Percentiles rank a stretch among this genome's conserved stretches.
phyloP scores from a whole-genome alignment of 2,888 invertebrate species.

The Ctenicera cuprea region DNA sequence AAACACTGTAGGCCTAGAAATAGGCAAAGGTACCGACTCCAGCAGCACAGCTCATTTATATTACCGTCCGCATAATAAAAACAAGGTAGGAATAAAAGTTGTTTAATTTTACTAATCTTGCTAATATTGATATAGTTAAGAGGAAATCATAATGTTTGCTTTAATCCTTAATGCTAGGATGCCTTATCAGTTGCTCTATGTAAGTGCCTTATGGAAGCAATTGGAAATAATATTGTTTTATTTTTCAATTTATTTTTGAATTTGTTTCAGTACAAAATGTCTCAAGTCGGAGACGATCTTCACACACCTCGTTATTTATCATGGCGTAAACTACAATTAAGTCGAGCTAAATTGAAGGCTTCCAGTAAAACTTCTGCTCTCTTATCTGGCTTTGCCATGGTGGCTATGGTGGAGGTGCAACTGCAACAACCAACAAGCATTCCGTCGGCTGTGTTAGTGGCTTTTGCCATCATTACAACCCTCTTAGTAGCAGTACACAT shows the following conservation, averaged over 20 bases:
- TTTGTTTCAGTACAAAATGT: constrained; percentile 75
- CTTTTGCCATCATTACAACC: constrained; percentile 96
- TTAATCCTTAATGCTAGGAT: background rate
- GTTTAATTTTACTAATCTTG: constrained; percentile 3
- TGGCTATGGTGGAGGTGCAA: constrained; percentile 98
- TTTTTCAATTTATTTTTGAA: background rate
- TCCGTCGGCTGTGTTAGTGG: constrained; percentile 88
- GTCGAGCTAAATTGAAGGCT: constrained; percentile 97
- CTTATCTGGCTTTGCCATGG: constrained; percentile 98
- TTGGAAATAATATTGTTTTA: too few relatives aligned
- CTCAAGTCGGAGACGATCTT: constrained; percentile 83
- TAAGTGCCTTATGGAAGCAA: background rate
- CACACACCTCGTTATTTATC: constrained; percentile 91
- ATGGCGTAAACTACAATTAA: constrained; percentile 94
- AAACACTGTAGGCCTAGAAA: constrained; percentile 76
- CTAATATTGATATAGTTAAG: background rate
- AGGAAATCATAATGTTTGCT: background rate
- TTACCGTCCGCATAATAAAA: constrained; percentile 61
- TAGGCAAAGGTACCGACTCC: constrained; percentile 63
- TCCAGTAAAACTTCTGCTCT: constrained; percentile 98
- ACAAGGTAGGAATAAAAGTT: constrained; percentile 60
- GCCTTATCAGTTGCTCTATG: constrained; percentile 2
- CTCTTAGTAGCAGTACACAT: constrained; percentile 97
- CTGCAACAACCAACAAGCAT: constrained; percentile 85
- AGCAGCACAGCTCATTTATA: constrained; percentile 63